phyloP scores from a whole-genome alignment of 2,797 vertebrate species.

The Cryptoblepharus egeriae region DNA sequence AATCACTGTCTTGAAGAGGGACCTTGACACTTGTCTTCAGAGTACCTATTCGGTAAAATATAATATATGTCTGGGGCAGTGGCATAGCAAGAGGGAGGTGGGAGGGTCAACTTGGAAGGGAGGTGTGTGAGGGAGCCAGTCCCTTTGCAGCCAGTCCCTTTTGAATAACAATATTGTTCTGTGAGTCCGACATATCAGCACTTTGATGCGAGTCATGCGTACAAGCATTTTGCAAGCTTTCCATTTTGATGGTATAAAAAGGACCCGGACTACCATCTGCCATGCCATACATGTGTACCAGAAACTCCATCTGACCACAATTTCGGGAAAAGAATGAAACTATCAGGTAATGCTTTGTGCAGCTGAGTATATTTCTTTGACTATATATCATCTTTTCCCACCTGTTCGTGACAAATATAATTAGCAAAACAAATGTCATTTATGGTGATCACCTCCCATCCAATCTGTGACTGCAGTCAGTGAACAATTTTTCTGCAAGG shows the following conservation, averaged over 20 bases:
- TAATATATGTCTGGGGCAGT: too few relatives aligned
- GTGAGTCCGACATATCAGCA: too few relatives aligned
- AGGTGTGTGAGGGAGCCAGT: too few relatives aligned
- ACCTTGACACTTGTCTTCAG: background rate
- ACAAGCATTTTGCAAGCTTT: too few relatives aligned
- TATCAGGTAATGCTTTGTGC: background rate
- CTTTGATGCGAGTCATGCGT: too few relatives aligned
- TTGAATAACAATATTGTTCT: too few relatives aligned
- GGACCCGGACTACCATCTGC: background rate
- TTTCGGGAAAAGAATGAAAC: background rate
- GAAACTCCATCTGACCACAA: background rate
- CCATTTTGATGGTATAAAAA: too few relatives aligned
- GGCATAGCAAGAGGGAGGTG: too few relatives aligned
- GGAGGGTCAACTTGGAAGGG: too few relatives aligned
- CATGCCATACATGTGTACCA: background rate
- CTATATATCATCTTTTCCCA: background rate
- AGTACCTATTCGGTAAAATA: too few relatives aligned
- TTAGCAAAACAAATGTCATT: constrained; percentile 3
- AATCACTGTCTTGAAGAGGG: background rate
- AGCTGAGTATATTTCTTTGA: background rate
- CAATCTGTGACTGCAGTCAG: constrained; percentile 24
- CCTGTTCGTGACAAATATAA: background rate
- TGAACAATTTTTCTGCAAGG: background rate
- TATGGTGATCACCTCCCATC: background rate
- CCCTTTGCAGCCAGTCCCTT: too few relatives aligned